Conservation (phyloP, 2,113 vertebrate genomes). For the Vulpes ferrilata region DNA sequence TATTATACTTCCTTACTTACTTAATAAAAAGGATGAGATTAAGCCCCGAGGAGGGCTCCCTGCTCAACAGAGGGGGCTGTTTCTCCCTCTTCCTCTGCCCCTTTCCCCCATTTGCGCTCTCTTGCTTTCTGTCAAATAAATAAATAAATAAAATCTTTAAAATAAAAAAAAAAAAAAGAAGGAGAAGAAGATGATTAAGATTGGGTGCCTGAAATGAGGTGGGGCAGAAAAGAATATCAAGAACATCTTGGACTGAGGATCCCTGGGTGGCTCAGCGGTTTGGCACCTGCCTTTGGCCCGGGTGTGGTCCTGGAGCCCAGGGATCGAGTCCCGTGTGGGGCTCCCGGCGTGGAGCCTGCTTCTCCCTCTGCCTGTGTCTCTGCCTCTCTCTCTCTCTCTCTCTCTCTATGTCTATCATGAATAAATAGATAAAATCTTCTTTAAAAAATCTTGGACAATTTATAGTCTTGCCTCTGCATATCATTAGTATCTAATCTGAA, state of each 20-base stretch:
- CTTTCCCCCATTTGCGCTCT: neutral
- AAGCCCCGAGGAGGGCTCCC: neutral
- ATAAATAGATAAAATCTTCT: no score
- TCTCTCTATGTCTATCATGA: no score
- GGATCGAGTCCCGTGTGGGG: no score
- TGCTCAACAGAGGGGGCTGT: neutral
- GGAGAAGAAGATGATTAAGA: neutral
- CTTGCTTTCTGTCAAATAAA: neutral
- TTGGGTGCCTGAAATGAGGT: neutral
- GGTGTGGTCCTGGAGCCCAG: no score
- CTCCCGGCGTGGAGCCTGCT: no score
- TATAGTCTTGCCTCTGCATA: neutral
- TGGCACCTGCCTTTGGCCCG: no score
- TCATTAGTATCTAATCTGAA: neutral
- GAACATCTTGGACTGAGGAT: neutral
- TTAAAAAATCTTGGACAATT: neutral
- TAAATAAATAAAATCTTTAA: neutral
- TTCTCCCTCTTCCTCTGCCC: neutral
- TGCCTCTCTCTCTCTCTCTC: no score
- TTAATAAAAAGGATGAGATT: neutral
- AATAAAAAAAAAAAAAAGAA: neutral
- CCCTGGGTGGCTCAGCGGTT: no score
- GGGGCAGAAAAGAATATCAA: neutral
- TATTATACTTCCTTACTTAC: neutral
- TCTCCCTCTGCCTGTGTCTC: no score